Conservation (phyloP, 2,797 vertebrate genomes). For the Channallabes apus region DNA sequence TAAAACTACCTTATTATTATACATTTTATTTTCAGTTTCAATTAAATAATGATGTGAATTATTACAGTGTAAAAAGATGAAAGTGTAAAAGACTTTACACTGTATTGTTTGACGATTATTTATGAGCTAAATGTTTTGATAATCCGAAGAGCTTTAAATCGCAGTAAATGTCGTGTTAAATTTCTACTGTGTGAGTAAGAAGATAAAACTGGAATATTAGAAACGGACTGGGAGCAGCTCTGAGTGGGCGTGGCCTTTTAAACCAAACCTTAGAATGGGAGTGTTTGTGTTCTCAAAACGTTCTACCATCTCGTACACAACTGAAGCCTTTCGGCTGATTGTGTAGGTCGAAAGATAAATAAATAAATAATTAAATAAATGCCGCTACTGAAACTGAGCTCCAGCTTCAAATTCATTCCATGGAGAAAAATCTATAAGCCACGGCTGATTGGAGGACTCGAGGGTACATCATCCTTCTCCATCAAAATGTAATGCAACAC, state of each 20-base stretch:
- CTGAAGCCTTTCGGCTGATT: background rate
- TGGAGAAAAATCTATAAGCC: constrained; percentile 53
- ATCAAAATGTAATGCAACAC: constrained; percentile 53
- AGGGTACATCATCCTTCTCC: constrained; percentile 45
- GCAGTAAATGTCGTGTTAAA: background rate
- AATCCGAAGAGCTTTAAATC: background rate
- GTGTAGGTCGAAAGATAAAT: too few relatives aligned
- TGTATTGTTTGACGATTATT: background rate
- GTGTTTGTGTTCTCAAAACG: background rate
- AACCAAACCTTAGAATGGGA: background rate
- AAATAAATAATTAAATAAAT: constrained; percentile 30
- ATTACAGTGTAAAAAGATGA: background rate
- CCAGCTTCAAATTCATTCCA: constrained; percentile 48
- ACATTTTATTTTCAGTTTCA: background rate
- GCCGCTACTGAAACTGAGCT: constrained; percentile 44
- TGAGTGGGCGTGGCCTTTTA: background rate
- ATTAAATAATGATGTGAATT: background rate
- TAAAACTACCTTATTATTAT: too few relatives aligned
- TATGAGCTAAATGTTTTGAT: background rate
- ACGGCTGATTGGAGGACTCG: constrained; percentile 51
- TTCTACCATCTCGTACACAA: background rate
- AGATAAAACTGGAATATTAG: background rate
- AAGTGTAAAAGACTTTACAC: background rate
- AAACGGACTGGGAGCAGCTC: background rate
- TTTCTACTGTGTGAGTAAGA: background rate